A percentile compares a stretch with the other conserved stretches of the same genome.
Evolutionary conservation across 2,113 vertebrate species (phyloP).

Genomic region (Crotalus helleri): DNA sequence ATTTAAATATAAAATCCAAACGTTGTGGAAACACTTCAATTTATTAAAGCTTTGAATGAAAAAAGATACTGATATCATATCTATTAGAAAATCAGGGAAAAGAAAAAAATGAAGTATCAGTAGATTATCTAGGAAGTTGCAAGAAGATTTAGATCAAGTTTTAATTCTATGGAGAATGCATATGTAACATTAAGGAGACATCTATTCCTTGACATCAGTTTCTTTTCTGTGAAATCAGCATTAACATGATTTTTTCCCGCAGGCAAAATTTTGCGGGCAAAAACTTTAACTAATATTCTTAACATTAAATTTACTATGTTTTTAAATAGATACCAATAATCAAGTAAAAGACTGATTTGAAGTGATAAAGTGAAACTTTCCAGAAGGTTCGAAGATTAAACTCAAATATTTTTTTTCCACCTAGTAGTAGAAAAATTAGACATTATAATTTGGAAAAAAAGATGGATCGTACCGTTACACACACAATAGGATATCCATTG

Average conservation of each 20-base stretch:
- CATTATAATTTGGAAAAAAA: not conserved
- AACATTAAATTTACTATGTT: not conserved
- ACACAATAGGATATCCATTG: slow-evolving; percentile 76
- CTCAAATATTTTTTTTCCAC: not conserved
- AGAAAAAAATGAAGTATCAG: not conserved
- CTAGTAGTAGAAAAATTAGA: not conserved
- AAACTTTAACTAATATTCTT: not conserved
- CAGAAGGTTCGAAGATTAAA: not conserved
- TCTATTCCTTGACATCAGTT: not conserved
- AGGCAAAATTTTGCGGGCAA: not conserved
- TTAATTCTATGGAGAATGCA: not conserved
- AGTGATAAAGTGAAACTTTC: not conserved
- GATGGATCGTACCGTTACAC: slow-evolving; percentile 68
- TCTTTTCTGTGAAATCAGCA: not conserved
- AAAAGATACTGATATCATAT: not conserved
- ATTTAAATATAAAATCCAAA: not conserved
- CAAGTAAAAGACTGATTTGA: not conserved
- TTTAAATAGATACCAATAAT: not conserved
- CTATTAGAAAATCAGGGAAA: not conserved
- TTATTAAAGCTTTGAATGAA: not conserved
- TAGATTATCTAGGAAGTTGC: not conserved
- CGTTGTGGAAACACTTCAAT: not conserved
- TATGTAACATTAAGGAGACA: not conserved
- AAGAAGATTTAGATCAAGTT: not conserved
- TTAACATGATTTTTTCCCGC: not conserved